Base-by-base conservation (phyloP, 2,797 vertebrate species). In the Tenualosa ilisha region DNA sequence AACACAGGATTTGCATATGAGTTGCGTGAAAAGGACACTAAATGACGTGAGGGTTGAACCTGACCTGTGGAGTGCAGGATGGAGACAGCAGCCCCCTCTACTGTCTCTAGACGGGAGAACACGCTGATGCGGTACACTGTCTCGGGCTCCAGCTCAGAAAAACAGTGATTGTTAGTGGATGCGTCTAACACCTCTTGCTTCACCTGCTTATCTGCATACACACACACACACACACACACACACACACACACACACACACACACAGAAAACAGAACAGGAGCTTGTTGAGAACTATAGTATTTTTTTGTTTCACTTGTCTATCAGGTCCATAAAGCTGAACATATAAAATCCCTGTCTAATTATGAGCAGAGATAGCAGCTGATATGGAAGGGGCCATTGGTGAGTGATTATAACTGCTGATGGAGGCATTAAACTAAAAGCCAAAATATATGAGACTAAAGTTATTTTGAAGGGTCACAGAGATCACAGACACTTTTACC, bases 61-160 rank as follows among this genome's bases (percentile, higher is more conserved):
- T 65, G 59, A 96, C 96, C 94, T 94, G 96, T 96, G 68, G 95
- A 95, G 82, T 96, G 96, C 82, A 96, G 94, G 46, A 96, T 95
- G 85, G 95, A 95, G 84, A 96, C 96, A 0, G 95, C 94, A n/a
- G 93, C 82, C 20, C 96, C 96, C 90, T 96, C 94, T 91, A 91
- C 92, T 87, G 94, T 86, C 40, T 93, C 93, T 0, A 96, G 91
- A 1, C 92, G 93, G 0, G 96, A 94, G 88, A 94, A 92, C 84
- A 97, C 94, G 20, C 94, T 95, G 89, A 96, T 94, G 63, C 94
- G 95, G 85, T 96, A 96, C 81, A 95, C 90, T 0, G 92, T 95
- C 85, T 95, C 94, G 0, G 95, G 87, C 46, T 94, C 89, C 83
- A 97, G 94, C 7, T 91, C 90, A 2, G 90, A 91, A 91, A 96